A percentile compares a stretch with the other conserved stretches of the same genome.
These are phyloP conservation scores for Pogoniulus pusillus DNA, from an alignment of 2,797 vertebrate species.

Conservation along the genomic window DNA sequence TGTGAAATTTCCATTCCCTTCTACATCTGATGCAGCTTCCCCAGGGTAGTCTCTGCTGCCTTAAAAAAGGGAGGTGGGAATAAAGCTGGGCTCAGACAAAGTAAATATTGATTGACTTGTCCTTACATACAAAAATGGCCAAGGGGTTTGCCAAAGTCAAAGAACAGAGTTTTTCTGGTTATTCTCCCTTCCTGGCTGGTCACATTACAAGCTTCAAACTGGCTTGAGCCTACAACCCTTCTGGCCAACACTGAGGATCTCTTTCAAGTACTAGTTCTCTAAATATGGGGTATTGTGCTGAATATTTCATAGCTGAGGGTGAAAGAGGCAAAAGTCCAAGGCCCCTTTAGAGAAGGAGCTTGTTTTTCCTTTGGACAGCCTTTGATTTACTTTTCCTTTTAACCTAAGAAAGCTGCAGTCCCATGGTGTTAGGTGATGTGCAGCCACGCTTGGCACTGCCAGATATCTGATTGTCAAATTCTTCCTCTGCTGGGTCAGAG, in stretches of 20 bases:
- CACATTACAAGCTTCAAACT: background rate
- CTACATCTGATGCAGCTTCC: background rate
- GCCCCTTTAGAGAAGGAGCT: background rate
- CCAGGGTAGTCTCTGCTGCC: background rate
- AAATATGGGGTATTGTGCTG: background rate
- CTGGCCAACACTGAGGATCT: background rate
- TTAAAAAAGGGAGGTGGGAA: constrained; percentile 4
- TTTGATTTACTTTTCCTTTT: background rate
- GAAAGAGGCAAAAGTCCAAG: background rate
- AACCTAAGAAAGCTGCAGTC: background rate
- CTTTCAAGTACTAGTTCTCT: background rate
- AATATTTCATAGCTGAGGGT: background rate
- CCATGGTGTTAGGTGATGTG: background rate
- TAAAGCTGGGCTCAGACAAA: background rate
- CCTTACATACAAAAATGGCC: background rate
- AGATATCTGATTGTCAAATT: background rate
- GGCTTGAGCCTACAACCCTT: background rate
- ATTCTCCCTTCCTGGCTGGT: background rate
- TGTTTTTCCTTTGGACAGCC: background rate
- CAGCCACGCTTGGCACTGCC: background rate
- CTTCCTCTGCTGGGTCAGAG: background rate
- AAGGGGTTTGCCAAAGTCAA: constrained; percentile 26
- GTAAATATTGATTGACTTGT: constrained; percentile 19
- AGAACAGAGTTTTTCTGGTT: constrained; percentile 17
- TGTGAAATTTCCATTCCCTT: background rate